These are phyloP conservation scores for Agrilus mali DNA, from an alignment of 2,888 invertebrate species.

Conservation along the genomic window DNA sequence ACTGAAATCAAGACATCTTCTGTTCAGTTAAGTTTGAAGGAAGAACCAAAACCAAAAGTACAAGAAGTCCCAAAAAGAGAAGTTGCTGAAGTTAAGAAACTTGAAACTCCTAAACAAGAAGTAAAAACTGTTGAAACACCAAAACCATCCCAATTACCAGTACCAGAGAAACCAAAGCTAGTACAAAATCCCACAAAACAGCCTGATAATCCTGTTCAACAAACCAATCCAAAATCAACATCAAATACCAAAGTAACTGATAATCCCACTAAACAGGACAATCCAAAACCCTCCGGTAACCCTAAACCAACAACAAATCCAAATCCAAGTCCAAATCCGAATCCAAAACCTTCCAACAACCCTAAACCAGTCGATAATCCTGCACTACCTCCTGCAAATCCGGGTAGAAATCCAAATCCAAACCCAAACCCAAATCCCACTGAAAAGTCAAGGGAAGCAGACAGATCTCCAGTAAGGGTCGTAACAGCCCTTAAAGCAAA, in stretches of 20 bases:
- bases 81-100: conserved; percentile 10
- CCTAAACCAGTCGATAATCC: background rate
- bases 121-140: conserved; percentile 4
- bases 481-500: too few species aligned
- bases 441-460: too few species aligned
- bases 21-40: conserved; percentile 11
- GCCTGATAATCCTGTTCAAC: background rate
- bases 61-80: conserved; percentile 9
- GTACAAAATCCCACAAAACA: conserved; percentile 6
- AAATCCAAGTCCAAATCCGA: conserved; percentile 3
- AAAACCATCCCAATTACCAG: conserved; percentile 4
- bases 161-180: conserved; percentile 7
- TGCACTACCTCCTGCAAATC: background rate
- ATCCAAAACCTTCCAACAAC: background rate
- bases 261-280: background rate
- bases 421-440: too few species aligned
- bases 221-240: background rate
- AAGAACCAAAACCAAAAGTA: conserved; percentile 9
- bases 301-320: conserved; percentile 1
- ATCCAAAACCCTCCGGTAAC: background rate
- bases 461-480: too few species aligned
- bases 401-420: background rate
- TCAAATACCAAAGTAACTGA: background rate
- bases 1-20: conserved; percentile 10
- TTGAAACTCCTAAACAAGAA: conserved; percentile 13